phyloP scores from a whole-genome alignment of 2,113 vertebrate species.

The Progne subis region DNA sequence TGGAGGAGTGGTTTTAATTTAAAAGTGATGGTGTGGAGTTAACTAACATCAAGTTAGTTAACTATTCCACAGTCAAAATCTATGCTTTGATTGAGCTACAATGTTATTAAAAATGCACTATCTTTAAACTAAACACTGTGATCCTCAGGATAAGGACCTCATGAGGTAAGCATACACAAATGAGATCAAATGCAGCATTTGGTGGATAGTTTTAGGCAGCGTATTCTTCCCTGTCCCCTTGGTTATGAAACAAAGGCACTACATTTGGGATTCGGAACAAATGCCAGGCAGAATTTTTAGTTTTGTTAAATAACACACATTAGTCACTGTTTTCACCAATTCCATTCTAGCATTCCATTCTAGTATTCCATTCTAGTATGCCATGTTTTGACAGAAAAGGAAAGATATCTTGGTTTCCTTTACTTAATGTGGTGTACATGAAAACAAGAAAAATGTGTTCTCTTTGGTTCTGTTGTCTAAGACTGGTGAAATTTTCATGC shows the following conservation, averaged over 20 bases:
- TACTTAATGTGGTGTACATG: not conserved
- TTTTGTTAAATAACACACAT: slow-evolving; percentile 15
- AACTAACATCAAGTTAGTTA: not conserved
- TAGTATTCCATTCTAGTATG: not conserved
- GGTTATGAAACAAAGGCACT: slow-evolving; percentile 1
- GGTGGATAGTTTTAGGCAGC: not conserved
- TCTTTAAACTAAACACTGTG: not conserved
- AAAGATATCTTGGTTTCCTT: slow-evolving; percentile 17
- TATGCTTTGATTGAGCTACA: not conserved
- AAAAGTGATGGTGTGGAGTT: not conserved
- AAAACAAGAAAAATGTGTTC: slow-evolving; percentile 38
- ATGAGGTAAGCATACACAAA: not conserved
- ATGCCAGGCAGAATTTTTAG: not conserved
- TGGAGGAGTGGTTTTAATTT: not conserved
- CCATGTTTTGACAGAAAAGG: not conserved
- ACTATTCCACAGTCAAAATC: not conserved
- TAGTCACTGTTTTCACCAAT: slow-evolving; percentile 1
- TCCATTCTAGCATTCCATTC: not conserved
- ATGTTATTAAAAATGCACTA: not conserved
- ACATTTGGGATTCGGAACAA: not conserved
- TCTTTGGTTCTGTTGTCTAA: not conserved
- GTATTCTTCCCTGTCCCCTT: not conserved
- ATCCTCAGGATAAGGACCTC: not conserved
- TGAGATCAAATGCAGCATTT: not conserved
- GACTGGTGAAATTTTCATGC: slow-evolving; percentile 72